Evolutionary conservation across 2,888 invertebrate genomes (phyloP), one percentile per base, ranked within the genome.

Genomic region (Sarcophaga caerulescens): DNA sequence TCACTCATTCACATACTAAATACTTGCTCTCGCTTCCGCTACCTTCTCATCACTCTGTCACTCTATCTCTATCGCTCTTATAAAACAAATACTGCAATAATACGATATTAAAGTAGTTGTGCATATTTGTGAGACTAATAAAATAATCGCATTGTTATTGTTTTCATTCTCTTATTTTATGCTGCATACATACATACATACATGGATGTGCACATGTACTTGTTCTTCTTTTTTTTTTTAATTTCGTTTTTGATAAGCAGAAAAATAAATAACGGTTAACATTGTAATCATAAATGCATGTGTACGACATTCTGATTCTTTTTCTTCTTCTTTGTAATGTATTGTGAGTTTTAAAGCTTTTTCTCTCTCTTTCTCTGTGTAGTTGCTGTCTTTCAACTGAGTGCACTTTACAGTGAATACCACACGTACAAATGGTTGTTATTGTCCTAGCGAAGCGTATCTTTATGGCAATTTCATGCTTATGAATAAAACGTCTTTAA

Each of bases 81-180:
- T 35, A 52, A 52, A 52, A 63, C 25, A 63, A 63, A 63, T 25
- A 63, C 4, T 21, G 12, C 23, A 35, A 35, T 35, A 35, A 35
- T 45, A 63, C 25, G 23, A 11, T 23, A 70, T 47, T 70, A 47
- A 10, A 62, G 62, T n/a, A 66, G 70, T 71, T 59, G 57, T 57
- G 52, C 65, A 78, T 52, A 60, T 68, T 81, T 69, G 25, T 69
- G 44, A 60, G 52, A 74, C 35, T 81, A 74, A 81, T 81, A 75
- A 69, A 69, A 70, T 81, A 75, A 75, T 69, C 68, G 60, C 74
- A 75, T 69, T 60, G 63, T 21, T 71, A 25, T 71, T 65, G 11
- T 44, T 71, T 19, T 11, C 35, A 35, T 35, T 35, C 35, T 35
- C 35, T 70, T 63, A 52, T 52, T 52, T 14, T 52, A 14, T 12